Evolutionary conservation across 1,140 invertebrate genomes (phyloP).

Genomic region (Lithobius niger): DNA sequence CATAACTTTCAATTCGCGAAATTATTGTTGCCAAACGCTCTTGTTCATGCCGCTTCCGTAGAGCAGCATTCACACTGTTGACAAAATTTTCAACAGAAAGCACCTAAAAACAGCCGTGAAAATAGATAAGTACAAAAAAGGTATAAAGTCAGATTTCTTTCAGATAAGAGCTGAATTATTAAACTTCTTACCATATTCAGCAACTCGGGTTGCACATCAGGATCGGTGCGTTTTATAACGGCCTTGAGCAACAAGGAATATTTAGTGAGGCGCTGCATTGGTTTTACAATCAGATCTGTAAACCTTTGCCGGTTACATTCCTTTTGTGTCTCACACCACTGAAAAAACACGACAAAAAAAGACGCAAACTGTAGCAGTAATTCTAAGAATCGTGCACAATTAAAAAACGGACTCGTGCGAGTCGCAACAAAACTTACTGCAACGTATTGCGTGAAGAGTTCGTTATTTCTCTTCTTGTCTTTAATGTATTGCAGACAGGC

Average conservation of each 20-base stretch:
- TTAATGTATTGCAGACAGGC: constrained; percentile 74
- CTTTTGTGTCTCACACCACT: constrained; percentile 85
- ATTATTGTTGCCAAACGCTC: constrained; percentile 57
- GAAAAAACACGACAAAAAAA: constrained; percentile 21
- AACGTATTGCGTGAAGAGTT: constrained; percentile 76
- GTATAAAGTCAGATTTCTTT: neutral
- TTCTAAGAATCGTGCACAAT: neutral
- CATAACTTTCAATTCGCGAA: constrained; percentile 72
- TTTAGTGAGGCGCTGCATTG: constrained; percentile 91
- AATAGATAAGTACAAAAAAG: constrained; percentile 3
- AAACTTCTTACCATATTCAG: constrained; percentile 34
- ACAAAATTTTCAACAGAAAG: constrained; percentile 71
- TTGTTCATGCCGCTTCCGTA: constrained; percentile 66
- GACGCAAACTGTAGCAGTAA: constrained; percentile 7
- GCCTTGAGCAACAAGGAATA: constrained; percentile 85
- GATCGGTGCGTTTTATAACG: constrained; percentile 63
- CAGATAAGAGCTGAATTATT: neutral
- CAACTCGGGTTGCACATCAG: constrained; percentile 35
- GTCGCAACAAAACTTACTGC: constrained; percentile 43
- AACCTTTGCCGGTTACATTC: constrained; percentile 75
- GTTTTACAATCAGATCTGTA: constrained; percentile 83
- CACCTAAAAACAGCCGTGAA: constrained; percentile 41
- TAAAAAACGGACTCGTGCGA: neutral
- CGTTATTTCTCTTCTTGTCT: constrained; percentile 65
- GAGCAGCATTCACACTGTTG: constrained; percentile 61